Evolutionary conservation across 2,888 invertebrate genomes (phyloP), one percentile per base, ranked within the genome.

Genomic region (Drosophila nr. fundita): DNA sequence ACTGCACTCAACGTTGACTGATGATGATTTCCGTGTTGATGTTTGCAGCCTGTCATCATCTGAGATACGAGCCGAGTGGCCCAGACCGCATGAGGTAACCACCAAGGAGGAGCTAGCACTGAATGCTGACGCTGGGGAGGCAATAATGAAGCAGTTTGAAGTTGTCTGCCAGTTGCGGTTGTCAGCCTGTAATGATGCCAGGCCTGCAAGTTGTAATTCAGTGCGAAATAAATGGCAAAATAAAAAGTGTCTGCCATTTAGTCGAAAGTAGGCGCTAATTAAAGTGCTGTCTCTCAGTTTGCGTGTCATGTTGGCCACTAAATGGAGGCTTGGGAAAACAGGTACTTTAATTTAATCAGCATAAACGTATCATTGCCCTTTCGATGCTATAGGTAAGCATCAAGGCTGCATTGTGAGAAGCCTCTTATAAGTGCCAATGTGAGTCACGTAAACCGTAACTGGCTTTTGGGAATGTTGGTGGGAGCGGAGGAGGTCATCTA

Each of bases 1-100:
- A n/a, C 29, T 50, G 54, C 68, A 68, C 64, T 68, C 73, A 73
- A 55, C 73, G 71, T 64, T 81, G 80, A 82, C 72, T 72, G 81
- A 80, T 82, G 81, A 80, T 79, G 77, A 82, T 80, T 76, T 78
- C 73, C 67, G 82, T 69, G 72, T 45, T 65, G 59, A 52, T 71
- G 71, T 59, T 66, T 82, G 83, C 80, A 57, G 66, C 68, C 74
- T 81, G 81, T 77, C 81, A 82, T 66, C 81, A 72, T 64, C 78
- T 73, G 57, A 61, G 60, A 65, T 59, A 54, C 69, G 27, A 54
- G 32, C 45, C 32, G 50, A 38, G 54, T 15, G 15, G n/a, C 6
- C 40, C 27, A 29, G 29, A 38, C 55, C 29, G 24, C 38, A 55
- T n/a, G 13, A 29, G 8, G n/a, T 29, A 55, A 36, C 36, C 55